A percentile compares a stretch with the other conserved stretches of the same genome.
phyloP scores from a whole-genome alignment of 2,888 invertebrate genomes.

The Spisula solida region DNA sequence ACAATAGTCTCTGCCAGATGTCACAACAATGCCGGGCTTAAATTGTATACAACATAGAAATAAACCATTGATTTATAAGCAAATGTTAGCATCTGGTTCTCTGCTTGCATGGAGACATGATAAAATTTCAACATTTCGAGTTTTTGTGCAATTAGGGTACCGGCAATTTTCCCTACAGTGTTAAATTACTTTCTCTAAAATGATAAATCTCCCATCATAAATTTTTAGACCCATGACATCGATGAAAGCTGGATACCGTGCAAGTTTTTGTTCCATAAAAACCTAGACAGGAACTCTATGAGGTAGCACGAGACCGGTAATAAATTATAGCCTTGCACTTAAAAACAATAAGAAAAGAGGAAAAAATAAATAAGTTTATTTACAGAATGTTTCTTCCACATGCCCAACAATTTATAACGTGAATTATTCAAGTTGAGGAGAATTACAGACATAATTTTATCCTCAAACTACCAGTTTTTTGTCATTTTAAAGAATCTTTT shows the following conservation, averaged over 20 bases:
- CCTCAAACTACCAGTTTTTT: background rate
- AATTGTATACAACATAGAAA: no score
- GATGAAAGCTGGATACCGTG: background rate
- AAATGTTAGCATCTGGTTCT: background rate
- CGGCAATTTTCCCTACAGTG: background rate
- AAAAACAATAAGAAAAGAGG: background rate
- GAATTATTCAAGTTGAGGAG: background rate
- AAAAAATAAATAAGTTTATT: background rate
- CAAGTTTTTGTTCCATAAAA: background rate
- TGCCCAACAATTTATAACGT: background rate
- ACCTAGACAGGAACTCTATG: background rate
- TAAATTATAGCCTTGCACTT: background rate
- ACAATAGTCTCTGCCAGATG: no score
- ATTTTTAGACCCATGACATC: background rate
- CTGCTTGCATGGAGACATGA: background rate
- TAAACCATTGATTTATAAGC: background rate
- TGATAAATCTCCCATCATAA: background rate
- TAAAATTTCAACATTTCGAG: background rate
- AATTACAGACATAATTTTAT: background rate
- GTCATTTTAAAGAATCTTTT: background rate
- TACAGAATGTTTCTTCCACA: background rate
- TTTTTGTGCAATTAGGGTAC: background rate
- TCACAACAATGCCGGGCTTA: no score
- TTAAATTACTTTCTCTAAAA: background rate
- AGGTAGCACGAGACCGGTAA: background rate